These are phyloP conservation scores for Pyrocephalus nanus DNA, from an alignment of 2,797 vertebrate genomes.

Conservation along the genomic window DNA sequence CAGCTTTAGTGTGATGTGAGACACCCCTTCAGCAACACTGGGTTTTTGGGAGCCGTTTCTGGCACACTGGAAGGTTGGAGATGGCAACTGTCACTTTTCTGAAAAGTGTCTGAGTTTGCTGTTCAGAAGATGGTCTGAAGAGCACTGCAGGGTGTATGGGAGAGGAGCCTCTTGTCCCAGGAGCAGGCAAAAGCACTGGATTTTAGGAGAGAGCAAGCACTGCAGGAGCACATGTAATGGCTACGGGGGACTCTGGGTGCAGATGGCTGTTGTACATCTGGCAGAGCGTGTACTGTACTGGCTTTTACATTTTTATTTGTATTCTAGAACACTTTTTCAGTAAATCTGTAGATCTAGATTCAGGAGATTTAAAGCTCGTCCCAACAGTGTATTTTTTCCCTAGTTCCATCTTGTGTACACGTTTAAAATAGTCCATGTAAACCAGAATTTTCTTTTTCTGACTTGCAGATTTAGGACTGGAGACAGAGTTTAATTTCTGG, in stretches of 20 bases:
- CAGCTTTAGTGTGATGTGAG: rapidly evolving
- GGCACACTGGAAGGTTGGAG: neutral
- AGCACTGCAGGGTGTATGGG: neutral
- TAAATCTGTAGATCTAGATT: neutral
- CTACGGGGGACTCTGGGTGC: neutral
- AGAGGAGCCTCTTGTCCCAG: neutral
- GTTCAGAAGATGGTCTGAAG: neutral
- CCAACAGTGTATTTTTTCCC: neutral
- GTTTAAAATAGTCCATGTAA: neutral
- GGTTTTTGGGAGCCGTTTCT: neutral
- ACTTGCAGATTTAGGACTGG: neutral
- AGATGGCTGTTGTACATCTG: neutral
- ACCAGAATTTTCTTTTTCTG: neutral
- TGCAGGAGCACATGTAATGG: neutral
- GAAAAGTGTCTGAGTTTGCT: neutral
- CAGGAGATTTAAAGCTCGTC: neutral
- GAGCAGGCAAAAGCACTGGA: neutral
- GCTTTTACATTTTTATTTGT: neutral
- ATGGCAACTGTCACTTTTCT: neutral
- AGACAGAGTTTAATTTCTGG: neutral
- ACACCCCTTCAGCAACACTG: rapidly evolving
- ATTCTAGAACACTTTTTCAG: neutral
- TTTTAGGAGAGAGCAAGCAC: neutral
- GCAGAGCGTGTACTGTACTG: neutral
- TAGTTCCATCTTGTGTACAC: neutral